These are phyloP conservation scores for Eristalinus aeneus DNA, from an alignment of 2,888 invertebrate genomes.

Conservation along the genomic window DNA sequence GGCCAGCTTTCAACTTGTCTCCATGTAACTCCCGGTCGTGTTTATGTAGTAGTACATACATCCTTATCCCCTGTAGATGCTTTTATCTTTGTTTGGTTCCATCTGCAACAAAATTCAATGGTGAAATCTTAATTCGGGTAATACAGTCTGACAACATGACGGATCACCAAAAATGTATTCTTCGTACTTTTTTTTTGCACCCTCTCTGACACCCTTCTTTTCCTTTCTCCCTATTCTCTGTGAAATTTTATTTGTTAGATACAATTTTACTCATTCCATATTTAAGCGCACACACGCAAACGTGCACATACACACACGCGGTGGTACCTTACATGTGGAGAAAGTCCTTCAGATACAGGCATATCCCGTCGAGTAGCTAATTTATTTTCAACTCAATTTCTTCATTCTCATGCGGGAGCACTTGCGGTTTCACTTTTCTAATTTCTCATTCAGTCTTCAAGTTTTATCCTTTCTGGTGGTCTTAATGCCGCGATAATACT, in stretches of 20 bases:
- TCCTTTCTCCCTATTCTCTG: neutral
- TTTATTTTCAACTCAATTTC: slow-evolving; percentile 15
- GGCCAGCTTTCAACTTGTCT: slow-evolving; percentile 26
- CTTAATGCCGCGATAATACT: slow-evolving; percentile 20
- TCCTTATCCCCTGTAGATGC: slow-evolving; percentile 59
- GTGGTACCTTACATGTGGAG: slow-evolving; percentile 46
- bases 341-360: slow-evolving; percentile 38
- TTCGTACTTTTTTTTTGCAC: slow-evolving; percentile 11
- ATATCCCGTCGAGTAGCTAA: slow-evolving; percentile 12
- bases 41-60: neutral
- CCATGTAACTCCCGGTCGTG: neutral
- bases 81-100: slow-evolving; percentile 74
- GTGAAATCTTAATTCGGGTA: slow-evolving; percentile 81
- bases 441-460: slow-evolving; percentile 20
- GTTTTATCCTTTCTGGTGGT: slow-evolving; percentile 17
- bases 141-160: slow-evolving; percentile 81
- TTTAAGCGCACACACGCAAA: slow-evolving; percentile 25
- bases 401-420: neutral
- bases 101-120: slow-evolving; percentile 76
- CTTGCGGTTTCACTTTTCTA: slow-evolving; percentile 6
- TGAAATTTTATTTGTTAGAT: slow-evolving; percentile 51
- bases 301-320: slow-evolving; percentile 41
- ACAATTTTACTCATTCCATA: slow-evolving; percentile 35
- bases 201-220: slow-evolving; percentile 1
- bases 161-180: slow-evolving; percentile 78